Conservation (phyloP, 2,888 invertebrate genomes). For the Lathronympha strigana region DNA sequence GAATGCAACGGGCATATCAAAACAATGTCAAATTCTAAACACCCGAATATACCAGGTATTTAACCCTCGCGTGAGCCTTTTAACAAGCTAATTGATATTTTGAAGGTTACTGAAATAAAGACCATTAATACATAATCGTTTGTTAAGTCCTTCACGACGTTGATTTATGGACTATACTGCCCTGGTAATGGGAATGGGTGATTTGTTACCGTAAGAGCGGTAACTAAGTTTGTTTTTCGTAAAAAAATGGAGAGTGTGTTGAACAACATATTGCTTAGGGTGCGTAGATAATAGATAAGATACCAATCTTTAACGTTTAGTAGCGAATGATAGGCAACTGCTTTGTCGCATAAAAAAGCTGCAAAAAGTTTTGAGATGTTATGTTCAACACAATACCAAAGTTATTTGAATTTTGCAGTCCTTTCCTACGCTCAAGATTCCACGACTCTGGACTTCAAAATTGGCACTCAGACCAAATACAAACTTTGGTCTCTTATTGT, state of each 20-base stretch:
- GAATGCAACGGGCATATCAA: no score
- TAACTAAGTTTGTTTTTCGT: constrained; percentile 12
- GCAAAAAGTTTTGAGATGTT: no score
- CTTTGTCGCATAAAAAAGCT: no score
- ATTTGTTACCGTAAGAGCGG: constrained; percentile 22
- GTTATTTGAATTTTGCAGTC: no score
- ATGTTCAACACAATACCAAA: no score
- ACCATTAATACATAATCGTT: constrained; percentile 31
- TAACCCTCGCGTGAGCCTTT: constrained; percentile 34
- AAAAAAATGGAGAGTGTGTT: constrained; percentile 1
- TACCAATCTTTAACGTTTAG: no score
- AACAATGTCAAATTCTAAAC: neutral
- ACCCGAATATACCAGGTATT: neutral
- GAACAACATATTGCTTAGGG: neutral
- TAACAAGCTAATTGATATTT: constrained; percentile 41
- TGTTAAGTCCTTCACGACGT: constrained; percentile 29
- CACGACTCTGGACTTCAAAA: no score
- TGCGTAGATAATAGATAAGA: neutral
- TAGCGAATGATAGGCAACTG: no score
- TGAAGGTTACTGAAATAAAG: constrained; percentile 34
- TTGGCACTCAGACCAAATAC: no score
- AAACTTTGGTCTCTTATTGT: no score
- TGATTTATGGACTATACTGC: constrained; percentile 34
- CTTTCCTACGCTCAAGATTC: no score
- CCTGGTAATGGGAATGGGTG: constrained; percentile 31